phyloP scores from a whole-genome alignment of 2,888 invertebrate species.

The Portevinia maculata region DNA sequence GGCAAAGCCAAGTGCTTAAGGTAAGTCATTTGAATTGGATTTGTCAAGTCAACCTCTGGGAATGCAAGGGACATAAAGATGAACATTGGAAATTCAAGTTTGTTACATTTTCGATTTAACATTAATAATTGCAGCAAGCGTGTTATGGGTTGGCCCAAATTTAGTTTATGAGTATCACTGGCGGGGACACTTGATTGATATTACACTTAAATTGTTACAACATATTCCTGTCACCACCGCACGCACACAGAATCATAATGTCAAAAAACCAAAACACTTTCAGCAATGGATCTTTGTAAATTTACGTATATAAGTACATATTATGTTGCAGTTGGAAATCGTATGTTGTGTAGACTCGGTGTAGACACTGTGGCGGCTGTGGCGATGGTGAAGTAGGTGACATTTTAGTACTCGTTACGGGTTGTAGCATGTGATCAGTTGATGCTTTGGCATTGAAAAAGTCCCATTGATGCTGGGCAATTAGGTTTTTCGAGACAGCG shows the following conservation, averaged over 20 bases:
- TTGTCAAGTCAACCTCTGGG: background rate
- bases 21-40: constrained; percentile 41
- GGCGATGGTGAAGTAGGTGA: constrained; percentile 16
- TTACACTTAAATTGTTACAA: constrained; percentile 69
- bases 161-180: constrained; percentile 64
- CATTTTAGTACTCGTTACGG: constrained; percentile 21
- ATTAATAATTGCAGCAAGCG: constrained; percentile 34
- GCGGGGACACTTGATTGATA: constrained; percentile 57
- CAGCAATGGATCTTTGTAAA: constrained; percentile 14
- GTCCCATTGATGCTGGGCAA: constrained; percentile 1
- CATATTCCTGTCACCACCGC: constrained; percentile 45
- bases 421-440: constrained; percentile 40
- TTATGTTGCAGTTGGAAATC: constrained; percentile 10
- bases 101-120: constrained; percentile 19
- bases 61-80: constrained; percentile 12
- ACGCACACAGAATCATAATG: constrained; percentile 26
- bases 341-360: constrained; percentile 8
- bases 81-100: constrained; percentile 41
- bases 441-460: constrained; percentile 54
- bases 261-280: constrained; percentile 43
- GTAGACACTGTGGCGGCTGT: constrained; percentile 17
- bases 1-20: constrained; percentile 59
- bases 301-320: background rate
- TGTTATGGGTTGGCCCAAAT: constrained; percentile 50
- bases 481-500: constrained; percentile 15